These are phyloP conservation scores for Aphelenchoides avenae DNA, from an alignment of 1,140 invertebrate genomes.

Conservation along the genomic window DNA sequence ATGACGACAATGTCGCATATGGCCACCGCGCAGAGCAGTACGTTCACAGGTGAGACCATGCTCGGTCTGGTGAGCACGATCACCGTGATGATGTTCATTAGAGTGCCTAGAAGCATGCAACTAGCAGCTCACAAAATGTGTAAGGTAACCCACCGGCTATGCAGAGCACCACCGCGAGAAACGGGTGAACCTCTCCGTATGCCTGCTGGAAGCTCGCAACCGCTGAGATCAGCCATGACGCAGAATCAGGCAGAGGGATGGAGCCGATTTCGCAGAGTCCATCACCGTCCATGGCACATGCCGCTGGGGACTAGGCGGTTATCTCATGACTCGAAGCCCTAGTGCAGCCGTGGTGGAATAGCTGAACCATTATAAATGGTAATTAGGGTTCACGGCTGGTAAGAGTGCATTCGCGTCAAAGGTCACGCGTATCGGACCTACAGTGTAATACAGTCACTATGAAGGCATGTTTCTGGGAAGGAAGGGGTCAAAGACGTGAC, in stretches of 20 bases:
- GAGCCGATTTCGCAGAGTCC: conserved; percentile 49
- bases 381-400: no score
- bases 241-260: conserved; percentile 40
- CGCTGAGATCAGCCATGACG: conserved; percentile 41
- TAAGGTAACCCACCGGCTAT: conserved; percentile 69
- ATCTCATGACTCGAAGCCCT: no score
- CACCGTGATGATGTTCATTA: conserved; percentile 84
- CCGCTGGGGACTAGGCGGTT: no score
- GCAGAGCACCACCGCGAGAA: conserved; percentile 72
- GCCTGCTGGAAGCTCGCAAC: conserved; percentile 37
- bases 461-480: no score
- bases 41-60: conserved; percentile 55
- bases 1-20: conserved; percentile 58
- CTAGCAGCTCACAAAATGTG: neutral
- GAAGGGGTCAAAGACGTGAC: no score
- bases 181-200: conserved; percentile 67
- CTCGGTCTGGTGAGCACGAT: conserved; percentile 73
- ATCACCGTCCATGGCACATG: no score
- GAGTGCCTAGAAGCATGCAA: conserved; percentile 57
- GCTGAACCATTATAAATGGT: no score
- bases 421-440: no score
- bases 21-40: conserved; percentile 53
- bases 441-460: no score
- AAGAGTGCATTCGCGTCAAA: no score
- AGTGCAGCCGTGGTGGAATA: no score